Base-by-base conservation (phyloP, 2,113 vertebrate genomes). In the Planiliza haematocheilus region DNA sequence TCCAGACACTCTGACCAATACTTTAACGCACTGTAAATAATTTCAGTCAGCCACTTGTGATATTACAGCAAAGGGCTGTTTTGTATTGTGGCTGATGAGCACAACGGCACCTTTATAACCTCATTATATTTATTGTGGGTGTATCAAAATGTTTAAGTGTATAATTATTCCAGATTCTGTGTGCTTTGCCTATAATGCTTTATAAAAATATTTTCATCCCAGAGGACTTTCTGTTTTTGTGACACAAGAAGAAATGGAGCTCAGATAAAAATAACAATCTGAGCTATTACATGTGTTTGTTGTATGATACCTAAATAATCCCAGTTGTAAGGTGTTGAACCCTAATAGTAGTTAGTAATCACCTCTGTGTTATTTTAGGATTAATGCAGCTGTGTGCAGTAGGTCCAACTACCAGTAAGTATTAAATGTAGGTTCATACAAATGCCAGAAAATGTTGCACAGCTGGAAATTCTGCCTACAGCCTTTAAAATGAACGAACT, bases 21-120 rank as follows among this genome's bases (percentile, higher is more conserved):
- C 68, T 70, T 57, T 74, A 49, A 69, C 53, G 74, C 68, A 81
- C 77, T 76, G 43, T 53, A 36, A 24, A 43, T 59, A 42, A 59
- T 57, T 51, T 46, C 37, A 56, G 17, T 53, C 63, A 76, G 10
- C 16, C 58, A 68, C 51, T 74, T 68, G 9, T 39, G 38, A 38
- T 8, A 2, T 17, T 39, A 10, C 43, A 71, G 18, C 9, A 50
- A 21, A 59, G 4, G 18, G n/a, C 24, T 61, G 36, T 39, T 41
- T 48, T 42, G 55, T 30, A 60, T 67, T 68, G 7, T 0, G 13
- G 57, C 3, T 58, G 24, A 60, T 8, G 4, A 66, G 80, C 80
- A 86, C 57, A 10, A 30, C 30, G 38, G 53, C 82, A 86, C 78
- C 75, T 84, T 79, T 66, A 62, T 34, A 20, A 52, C 2, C 13